Base-by-base conservation (phyloP, 2,888 invertebrate genomes). In the Malacosoma neustria region DNA sequence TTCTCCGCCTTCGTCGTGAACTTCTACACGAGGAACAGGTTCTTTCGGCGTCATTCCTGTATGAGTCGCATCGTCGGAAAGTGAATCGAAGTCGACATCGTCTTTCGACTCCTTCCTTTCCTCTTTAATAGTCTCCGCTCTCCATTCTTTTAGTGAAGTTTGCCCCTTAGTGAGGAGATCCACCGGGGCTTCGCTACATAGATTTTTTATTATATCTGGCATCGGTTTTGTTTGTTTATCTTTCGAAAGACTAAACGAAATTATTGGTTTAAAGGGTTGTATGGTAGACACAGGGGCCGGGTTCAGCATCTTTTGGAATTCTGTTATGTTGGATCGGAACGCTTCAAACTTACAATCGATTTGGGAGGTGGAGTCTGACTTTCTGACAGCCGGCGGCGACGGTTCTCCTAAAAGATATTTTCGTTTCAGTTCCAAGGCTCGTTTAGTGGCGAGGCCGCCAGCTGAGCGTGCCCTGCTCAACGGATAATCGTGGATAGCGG, bases 401-500 rank as follows among this genome's bases (percentile, higher is more conserved):
- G 89, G 86, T 46, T 92, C 92, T 1, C 95, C 95, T 7, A 95
- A 84, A 11, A 96, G 80, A 72, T 95, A 96, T 43, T 91, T 91
- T 59, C 95, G 92, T 64, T 96, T 96, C 32, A 96, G 87, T 75
- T 96, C 95, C 36, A 96, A 79, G 11, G 95, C 95, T 39, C 94
- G 91, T 72, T 95, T 95, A 11, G 95, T 93, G 7, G 95, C 95
- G 38, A 96, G 91, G 12, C 95, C 95, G 57, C 94, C 94, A 1
- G 95, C 95, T 46, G 95, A 95, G 45, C 94, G 92, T 0, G 95
- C 93, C 56, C 94, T 89, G 62, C 92, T 93, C 31, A 95, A 87
- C 31, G 93, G 87, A 63, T 93, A 94, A 46, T 93, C 93, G n/a
- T 91, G 91, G 9, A 88, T 51, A 13, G 58, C 42, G 2, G 30